Evolutionary conservation across 2,113 vertebrate genomes (phyloP).

Genomic region (Aix galericulata): DNA sequence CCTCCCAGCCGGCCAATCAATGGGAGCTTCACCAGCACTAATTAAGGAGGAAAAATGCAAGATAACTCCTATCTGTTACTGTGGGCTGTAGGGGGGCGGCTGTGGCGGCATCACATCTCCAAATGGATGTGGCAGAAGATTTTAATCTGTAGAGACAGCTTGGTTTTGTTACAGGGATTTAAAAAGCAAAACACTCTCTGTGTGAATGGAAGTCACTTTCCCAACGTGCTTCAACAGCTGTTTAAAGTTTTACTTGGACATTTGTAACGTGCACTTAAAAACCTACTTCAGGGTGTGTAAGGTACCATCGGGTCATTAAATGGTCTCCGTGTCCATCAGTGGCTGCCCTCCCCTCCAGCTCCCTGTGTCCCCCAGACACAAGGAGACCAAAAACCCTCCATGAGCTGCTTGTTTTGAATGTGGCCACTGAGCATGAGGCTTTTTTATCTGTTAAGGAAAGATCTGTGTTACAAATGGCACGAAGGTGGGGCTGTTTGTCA

Average conservation of each 20-base stretch:
- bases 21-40: neutral
- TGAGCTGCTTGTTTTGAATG: neutral
- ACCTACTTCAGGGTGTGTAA: neutral
- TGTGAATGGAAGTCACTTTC: neutral
- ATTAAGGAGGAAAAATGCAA: conserved; percentile 5
- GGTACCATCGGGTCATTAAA: neutral
- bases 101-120: neutral
- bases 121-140: neutral
- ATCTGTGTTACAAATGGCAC: neutral
- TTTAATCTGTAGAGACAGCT: neutral
- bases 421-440: neutral
- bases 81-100: neutral
- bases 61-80: conserved; percentile 10
- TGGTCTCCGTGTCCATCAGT: neutral
- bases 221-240: neutral
- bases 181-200: neutral
- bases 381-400: neutral
- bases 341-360: neutral
- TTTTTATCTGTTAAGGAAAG: neutral
- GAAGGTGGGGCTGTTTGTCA: neutral
- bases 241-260: neutral
- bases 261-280: neutral
- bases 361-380: neutral
- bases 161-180: neutral
- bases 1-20: neutral